A percentile compares a stretch with the other conserved stretches of the same genome.
phyloP scores from a whole-genome alignment of 1,140 invertebrate genomes.

The Drosophila murphyi region DNA sequence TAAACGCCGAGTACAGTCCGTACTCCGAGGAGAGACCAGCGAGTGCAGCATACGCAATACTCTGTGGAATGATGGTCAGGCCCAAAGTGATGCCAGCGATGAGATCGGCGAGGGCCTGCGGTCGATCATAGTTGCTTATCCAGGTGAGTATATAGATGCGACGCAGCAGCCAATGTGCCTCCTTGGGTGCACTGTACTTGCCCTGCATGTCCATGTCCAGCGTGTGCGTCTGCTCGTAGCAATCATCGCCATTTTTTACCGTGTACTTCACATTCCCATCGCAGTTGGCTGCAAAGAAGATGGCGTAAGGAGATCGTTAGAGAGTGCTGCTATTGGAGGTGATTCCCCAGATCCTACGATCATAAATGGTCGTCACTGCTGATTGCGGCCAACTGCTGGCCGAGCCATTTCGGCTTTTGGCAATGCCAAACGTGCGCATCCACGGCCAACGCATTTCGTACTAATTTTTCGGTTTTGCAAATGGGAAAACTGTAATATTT shows the following conservation, averaged over 20 bases:
- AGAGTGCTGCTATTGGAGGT: background rate
- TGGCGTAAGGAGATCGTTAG: background rate
- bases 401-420: constrained; percentile 4
- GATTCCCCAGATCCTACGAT: constrained; percentile 58
- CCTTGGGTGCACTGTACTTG: constrained; percentile 65
- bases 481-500: constrained; percentile 54
- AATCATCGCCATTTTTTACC: constrained; percentile 62
- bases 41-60: constrained; percentile 92
- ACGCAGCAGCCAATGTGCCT: constrained; percentile 72
- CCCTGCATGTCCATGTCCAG: constrained; percentile 65
- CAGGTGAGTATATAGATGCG: constrained; percentile 87
- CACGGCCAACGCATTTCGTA: constrained; percentile 78
- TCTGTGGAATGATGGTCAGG: constrained; percentile 93
- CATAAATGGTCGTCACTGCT: constrained; percentile 58
- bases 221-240: constrained; percentile 36
- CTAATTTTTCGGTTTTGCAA: constrained; percentile 58
- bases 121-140: constrained; percentile 87
- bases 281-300: constrained; percentile 55
- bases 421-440: constrained; percentile 66
- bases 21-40: constrained; percentile 90
- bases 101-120: constrained; percentile 87
- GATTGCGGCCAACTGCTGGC: background rate
- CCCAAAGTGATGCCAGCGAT: constrained; percentile 92
- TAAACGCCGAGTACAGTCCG: constrained; percentile 84
- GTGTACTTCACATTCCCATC: constrained; percentile 75